A percentile compares a stretch with the other conserved stretches of the same genome.
Evolutionary conservation across 2,113 vertebrate genomes (phyloP).

Genomic region (Myiozetetes cayanensis): DNA sequence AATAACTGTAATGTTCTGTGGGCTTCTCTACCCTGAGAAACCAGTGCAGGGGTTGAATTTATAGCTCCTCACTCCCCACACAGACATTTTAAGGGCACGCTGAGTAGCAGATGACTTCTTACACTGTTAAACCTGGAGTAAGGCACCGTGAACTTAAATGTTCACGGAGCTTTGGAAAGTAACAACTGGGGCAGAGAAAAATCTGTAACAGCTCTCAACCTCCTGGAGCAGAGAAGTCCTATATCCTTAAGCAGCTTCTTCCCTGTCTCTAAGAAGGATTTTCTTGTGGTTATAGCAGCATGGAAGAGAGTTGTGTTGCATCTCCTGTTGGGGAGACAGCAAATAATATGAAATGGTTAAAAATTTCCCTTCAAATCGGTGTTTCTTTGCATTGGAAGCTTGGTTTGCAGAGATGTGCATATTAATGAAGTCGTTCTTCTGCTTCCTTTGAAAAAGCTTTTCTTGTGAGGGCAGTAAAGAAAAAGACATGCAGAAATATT

Average conservation of each 20-base stretch:
- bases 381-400: neutral
- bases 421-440: constrained; percentile 23
- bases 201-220: neutral
- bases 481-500: constrained; percentile 8
- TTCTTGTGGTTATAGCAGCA: neutral
- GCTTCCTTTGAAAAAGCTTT: constrained; percentile 6
- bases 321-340: neutral
- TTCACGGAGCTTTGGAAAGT: neutral
- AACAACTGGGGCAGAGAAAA: constrained; percentile 35
- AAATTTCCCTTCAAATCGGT: neutral
- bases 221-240: neutral
- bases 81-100: neutral
- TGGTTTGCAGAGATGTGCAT: constrained; percentile 3
- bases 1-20: constrained; percentile 37
- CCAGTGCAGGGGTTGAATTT: neutral
- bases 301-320: neutral
- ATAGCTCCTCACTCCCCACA: neutral
- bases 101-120: neutral
- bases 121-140: neutral
- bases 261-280: neutral
- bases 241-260: neutral
- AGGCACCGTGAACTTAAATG: constrained; percentile 3
- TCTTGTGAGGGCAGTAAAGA: neutral
- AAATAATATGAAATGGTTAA: neutral
- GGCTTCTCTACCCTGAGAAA: neutral